These are phyloP conservation scores for Leptatherina wallacei DNA, from an alignment of 2,797 vertebrate species.

Conservation along the genomic window DNA sequence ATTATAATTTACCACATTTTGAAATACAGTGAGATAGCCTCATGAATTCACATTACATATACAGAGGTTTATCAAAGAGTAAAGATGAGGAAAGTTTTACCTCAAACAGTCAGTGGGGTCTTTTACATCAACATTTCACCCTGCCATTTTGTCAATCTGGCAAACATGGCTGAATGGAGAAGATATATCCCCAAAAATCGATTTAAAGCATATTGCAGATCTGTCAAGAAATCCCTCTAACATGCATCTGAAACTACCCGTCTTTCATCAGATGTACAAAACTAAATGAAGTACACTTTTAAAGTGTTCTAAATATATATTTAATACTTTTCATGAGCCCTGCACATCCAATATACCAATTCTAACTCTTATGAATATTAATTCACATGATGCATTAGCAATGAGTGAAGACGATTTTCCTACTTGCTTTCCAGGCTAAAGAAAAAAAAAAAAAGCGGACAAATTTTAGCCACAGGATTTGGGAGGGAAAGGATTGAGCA, in stretches of 20 bases:
- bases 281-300: conserved; percentile 39
- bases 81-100: conserved; percentile 12
- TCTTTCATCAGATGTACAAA: conserved; percentile 23
- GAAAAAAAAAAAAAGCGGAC: conserved; percentile 34
- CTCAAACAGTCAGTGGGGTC: conserved; percentile 21
- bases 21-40: no score
- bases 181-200: conserved; percentile 27
- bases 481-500: conserved; percentile 51
- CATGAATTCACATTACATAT: neutral
- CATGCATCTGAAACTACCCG: conserved; percentile 1
- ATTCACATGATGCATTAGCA: conserved; percentile 53
- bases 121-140: conserved; percentile 33
- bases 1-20: no score
- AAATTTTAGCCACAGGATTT: conserved; percentile 34
- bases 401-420: conserved; percentile 32
- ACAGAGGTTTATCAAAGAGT: neutral
- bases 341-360: conserved; percentile 31
- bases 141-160: conserved; percentile 24
- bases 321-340: conserved; percentile 37
- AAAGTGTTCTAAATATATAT: conserved; percentile 32
- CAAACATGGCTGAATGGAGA: conserved; percentile 19
- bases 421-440: conserved; percentile 41
- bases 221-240: conserved; percentile 20
- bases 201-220: conserved; percentile 21
- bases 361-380: conserved; percentile 63